Evolutionary conservation across 2,888 invertebrate genomes (phyloP).

Genomic region (Tachina grossa): DNA sequence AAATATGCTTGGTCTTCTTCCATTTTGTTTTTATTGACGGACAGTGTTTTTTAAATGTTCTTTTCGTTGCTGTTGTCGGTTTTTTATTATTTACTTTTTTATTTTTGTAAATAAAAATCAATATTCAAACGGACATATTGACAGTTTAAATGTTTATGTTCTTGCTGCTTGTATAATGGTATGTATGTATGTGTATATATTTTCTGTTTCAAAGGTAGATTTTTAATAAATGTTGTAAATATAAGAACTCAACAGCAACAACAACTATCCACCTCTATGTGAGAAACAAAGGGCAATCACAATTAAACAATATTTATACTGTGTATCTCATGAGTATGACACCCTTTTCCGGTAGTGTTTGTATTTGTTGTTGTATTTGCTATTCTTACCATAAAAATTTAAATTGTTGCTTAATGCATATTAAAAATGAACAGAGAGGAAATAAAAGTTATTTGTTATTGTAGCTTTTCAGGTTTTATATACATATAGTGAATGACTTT

Average conservation of each 20-base stretch:
- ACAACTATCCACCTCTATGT: constrained; percentile 15
- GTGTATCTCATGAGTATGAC: constrained; percentile 56
- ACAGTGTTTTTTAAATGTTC: constrained; percentile 27
- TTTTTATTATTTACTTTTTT: no score
- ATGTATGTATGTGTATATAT: background rate
- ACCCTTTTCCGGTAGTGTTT: constrained; percentile 64
- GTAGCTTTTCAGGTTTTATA: background rate
- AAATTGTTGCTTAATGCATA: constrained; percentile 60
- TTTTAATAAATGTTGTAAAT: background rate
- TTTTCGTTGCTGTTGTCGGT: background rate
- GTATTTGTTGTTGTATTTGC: constrained; percentile 11
- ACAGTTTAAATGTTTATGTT: constrained; percentile 53
- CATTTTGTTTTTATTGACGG: background rate
- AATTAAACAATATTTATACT: constrained; percentile 42
- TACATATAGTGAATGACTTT: background rate
- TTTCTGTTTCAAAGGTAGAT: constrained; percentile 34
- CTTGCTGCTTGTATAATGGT: constrained; percentile 4
- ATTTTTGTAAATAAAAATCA: constrained; percentile 44
- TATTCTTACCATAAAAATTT: constrained; percentile 43
- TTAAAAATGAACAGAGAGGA: constrained; percentile 51
- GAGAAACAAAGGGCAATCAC: constrained; percentile 54
- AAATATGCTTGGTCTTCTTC: constrained; percentile 7
- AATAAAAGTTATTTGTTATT: constrained; percentile 47
- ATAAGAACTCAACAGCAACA: constrained; percentile 5
- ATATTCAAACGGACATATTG: constrained; percentile 39